These are phyloP conservation scores for Acheta domesticus DNA, from an alignment of 2,888 invertebrate genomes.

Conservation along the genomic window DNA sequence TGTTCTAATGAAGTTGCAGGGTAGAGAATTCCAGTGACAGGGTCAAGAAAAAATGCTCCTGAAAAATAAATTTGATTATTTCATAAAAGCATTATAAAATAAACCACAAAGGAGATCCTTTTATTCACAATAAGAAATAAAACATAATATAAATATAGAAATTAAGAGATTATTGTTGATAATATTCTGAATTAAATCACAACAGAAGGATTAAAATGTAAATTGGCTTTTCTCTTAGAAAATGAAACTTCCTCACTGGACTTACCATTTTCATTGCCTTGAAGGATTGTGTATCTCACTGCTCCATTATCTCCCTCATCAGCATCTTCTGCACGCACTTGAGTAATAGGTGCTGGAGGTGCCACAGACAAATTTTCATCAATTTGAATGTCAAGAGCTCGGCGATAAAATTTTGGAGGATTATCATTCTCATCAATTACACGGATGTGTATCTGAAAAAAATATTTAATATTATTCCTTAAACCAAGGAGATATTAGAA, in stretches of 20 bases:
- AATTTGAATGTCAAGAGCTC: conserved; percentile 72
- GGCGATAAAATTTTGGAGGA: conserved; percentile 73
- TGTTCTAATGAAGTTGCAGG: conserved; percentile 69
- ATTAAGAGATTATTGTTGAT: too few species aligned
- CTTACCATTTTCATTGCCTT: conserved; percentile 62
- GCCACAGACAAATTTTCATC: conserved; percentile 77
- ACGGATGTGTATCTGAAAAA: conserved; percentile 56
- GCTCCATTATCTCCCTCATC: conserved; percentile 77
- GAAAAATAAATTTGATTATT: conserved; percentile 39
- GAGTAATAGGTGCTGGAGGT: conserved; percentile 77
- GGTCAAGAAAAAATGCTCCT: conserved; percentile 74
- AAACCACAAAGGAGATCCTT: too few species aligned
- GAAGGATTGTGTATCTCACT: conserved; percentile 68
- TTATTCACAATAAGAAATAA: too few species aligned
- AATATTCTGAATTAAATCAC: conserved; percentile 12
- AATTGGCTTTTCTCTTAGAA: too few species aligned
- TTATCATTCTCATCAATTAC: conserved; percentile 87
- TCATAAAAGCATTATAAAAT: too few species aligned
- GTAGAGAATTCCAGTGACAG: conserved; percentile 75
- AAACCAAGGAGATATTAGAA: too few species aligned
- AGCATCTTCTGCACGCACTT: conserved; percentile 73
- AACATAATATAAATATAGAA: too few species aligned
- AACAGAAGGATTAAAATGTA: too few species aligned
- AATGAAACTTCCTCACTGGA: too few species aligned
- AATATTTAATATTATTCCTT: too few species aligned